Evolutionary conservation across 2,888 invertebrate species (phyloP).

Genomic region (Calameuta filiformis): DNA sequence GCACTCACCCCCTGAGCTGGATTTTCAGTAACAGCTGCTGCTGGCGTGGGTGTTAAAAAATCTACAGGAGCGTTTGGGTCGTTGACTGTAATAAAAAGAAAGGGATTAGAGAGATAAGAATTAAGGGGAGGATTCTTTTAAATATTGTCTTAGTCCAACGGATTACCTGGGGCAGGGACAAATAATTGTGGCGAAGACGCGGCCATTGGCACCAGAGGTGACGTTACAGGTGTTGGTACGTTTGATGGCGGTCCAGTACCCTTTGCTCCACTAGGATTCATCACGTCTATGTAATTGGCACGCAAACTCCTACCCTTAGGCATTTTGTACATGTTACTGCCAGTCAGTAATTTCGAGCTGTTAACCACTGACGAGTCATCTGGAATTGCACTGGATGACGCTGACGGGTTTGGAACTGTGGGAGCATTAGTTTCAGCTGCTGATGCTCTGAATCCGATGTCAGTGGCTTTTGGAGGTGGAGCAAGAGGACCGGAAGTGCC

Average conservation of each 20-base stretch:
- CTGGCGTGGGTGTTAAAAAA: conserved; percentile 67
- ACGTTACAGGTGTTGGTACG: conserved; percentile 61
- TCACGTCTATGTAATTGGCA: conserved; percentile 84
- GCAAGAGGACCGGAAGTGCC: conserved; percentile 71
- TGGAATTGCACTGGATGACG: conserved; percentile 16
- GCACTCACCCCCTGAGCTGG: conserved; percentile 57
- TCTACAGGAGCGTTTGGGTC: conserved; percentile 71
- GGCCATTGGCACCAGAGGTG: conserved; percentile 64
- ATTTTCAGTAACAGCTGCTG: conserved; percentile 42
- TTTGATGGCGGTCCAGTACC: conserved; percentile 50
- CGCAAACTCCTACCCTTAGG: conserved; percentile 80
- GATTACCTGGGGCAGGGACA: conserved; percentile 69
- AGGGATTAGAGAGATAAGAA: not conserved
- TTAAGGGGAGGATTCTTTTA: not conserved
- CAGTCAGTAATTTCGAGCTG: conserved; percentile 49
- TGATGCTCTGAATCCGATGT: conserved; percentile 60
- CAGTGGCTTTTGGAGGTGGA: conserved; percentile 79
- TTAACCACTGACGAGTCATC: conserved; percentile 37
- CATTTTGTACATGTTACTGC: conserved; percentile 83
- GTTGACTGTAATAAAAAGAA: conserved; percentile 54
- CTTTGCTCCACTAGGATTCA: conserved; percentile 78
- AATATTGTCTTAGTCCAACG: not conserved
- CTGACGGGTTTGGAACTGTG: conserved; percentile 45
- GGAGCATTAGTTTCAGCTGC: conserved; percentile 18
- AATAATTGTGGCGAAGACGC: conserved; percentile 69